These are phyloP conservation scores for Sebastes flavidus DNA, from an alignment of 2,797 vertebrate species.

Conservation along the genomic window DNA sequence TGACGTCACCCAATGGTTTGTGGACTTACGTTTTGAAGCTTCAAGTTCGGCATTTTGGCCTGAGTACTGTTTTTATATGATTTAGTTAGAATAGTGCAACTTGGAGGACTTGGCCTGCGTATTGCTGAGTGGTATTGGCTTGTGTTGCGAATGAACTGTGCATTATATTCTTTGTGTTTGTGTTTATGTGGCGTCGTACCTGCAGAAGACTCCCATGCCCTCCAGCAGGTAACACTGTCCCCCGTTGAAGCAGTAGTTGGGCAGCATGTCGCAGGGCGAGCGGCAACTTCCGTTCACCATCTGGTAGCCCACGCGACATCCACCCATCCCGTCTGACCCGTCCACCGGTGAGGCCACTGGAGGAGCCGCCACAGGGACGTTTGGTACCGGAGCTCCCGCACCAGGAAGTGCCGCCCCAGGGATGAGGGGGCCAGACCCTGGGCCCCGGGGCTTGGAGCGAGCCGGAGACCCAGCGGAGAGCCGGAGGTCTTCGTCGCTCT, in stretches of 20 bases:
- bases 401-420: slow-evolving; percentile 60
- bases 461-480: slow-evolving; percentile 69
- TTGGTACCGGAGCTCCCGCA: slow-evolving; percentile 27
- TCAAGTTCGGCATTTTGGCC: too few relatives aligned
- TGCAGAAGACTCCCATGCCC: slow-evolving; percentile 92
- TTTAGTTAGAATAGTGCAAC: background rate
- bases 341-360: slow-evolving; percentile 63
- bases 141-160: background rate
- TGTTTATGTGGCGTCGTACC: slow-evolving; percentile 77
- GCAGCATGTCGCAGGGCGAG: slow-evolving; percentile 89
- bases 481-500: slow-evolving; percentile 75
- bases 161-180: background rate
- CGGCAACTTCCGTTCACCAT: slow-evolving; percentile 90
- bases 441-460: slow-evolving; percentile 56
- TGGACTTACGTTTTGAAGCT: too few relatives aligned
- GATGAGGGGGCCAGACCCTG: slow-evolving; percentile 45
- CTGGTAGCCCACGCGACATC: slow-evolving; percentile 87
- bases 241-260: slow-evolving; percentile 95
- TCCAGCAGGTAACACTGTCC: slow-evolving; percentile 97
- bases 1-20: too few relatives aligned
- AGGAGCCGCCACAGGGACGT: slow-evolving; percentile 47
- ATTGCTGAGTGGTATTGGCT: background rate
- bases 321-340: slow-evolving; percentile 72
- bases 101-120: background rate
- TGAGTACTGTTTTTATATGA: background rate